A percentile compares a stretch with the other conserved stretches of the same genome.
phyloP scores from a whole-genome alignment of 30 jellyfish, hydroid and myxozoan genomes.

The Aurelia aurita region DNA sequence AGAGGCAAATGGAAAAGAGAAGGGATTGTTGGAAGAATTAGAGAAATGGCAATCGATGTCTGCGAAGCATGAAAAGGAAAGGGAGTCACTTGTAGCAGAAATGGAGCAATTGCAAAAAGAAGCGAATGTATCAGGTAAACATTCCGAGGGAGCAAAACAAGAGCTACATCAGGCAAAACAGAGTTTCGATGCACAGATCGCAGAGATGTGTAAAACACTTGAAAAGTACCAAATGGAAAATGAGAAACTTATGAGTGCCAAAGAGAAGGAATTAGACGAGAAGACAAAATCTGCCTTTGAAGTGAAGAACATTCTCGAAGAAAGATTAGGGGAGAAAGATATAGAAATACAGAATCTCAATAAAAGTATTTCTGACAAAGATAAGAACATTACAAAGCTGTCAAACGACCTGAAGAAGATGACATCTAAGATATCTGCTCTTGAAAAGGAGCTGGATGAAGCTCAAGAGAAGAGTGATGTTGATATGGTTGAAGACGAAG shows the following conservation, averaged over 20 bases:
- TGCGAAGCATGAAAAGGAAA: constrained; percentile 24
- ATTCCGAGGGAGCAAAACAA: constrained; percentile 32
- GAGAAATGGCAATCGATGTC: constrained; percentile 6
- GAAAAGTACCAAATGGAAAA: constrained; percentile 91
- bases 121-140: constrained; percentile 28
- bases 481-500: constrained; percentile 13
- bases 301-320: constrained; percentile 23
- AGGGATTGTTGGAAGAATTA: constrained; percentile 1
- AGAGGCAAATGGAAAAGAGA: constrained; percentile 2
- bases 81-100: constrained; percentile 1
- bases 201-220: constrained; percentile 88
- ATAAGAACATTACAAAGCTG: constrained; percentile 10
- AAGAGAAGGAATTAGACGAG: constrained; percentile 80
- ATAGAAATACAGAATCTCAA: constrained; percentile 13
- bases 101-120: constrained; percentile 48
- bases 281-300: constrained; percentile 48
- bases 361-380: constrained; percentile 5
- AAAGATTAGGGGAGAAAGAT: constrained; percentile 12
- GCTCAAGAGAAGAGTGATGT: not conserved
- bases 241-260: constrained; percentile 81
- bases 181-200: constrained; percentile 48
- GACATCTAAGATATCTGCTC: not conserved
- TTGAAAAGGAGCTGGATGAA: constrained; percentile 1
- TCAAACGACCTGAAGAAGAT: constrained; percentile 3
- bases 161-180: constrained; percentile 55